Percentiles rank a stretch among this genome's conserved stretches.
phyloP scores from a whole-genome alignment of 2,797 vertebrate genomes.

The Mastacembelus armatus region DNA sequence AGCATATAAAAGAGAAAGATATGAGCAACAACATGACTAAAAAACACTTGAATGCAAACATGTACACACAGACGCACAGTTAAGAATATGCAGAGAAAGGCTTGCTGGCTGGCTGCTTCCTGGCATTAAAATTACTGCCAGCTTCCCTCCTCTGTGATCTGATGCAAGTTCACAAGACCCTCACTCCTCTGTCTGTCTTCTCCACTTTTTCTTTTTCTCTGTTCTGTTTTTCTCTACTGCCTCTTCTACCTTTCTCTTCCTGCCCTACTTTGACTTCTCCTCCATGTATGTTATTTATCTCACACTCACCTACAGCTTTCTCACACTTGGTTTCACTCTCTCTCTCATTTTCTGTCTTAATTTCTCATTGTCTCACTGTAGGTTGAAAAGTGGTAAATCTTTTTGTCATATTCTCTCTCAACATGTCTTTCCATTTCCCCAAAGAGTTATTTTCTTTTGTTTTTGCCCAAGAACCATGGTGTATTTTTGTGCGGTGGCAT shows the following conservation, averaged over 20 bases:
- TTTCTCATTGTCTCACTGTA: constrained; percentile 10
- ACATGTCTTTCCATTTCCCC: constrained; percentile 24
- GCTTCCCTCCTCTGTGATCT: constrained; percentile 58
- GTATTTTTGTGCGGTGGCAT: constrained; percentile 8
- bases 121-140: constrained; percentile 74
- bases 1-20: too few species aligned
- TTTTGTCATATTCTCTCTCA: constrained; percentile 32
- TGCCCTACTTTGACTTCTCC: constrained; percentile 34
- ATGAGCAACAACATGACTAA: too few species aligned
- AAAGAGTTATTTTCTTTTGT: constrained; percentile 28
- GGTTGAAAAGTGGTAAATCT: constrained; percentile 32
- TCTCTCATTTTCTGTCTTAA: constrained; percentile 28
- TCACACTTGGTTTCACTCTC: constrained; percentile 34
- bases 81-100: constrained; percentile 63
- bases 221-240: constrained; percentile 4
- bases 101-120: constrained; percentile 57
- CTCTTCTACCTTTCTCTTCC: constrained; percentile 11
- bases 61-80: constrained; percentile 34
- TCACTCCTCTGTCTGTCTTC: constrained; percentile 42
- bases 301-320: constrained; percentile 23
- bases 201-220: constrained; percentile 36
- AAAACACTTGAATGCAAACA: too few species aligned
- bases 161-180: constrained; percentile 62
- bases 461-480: constrained; percentile 6
- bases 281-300: constrained; percentile 17